Percentiles rank a stretch among this genome's conserved stretches.
Conservation (phyloP, 2,888 invertebrate species). For the Agrotis puta region DNA sequence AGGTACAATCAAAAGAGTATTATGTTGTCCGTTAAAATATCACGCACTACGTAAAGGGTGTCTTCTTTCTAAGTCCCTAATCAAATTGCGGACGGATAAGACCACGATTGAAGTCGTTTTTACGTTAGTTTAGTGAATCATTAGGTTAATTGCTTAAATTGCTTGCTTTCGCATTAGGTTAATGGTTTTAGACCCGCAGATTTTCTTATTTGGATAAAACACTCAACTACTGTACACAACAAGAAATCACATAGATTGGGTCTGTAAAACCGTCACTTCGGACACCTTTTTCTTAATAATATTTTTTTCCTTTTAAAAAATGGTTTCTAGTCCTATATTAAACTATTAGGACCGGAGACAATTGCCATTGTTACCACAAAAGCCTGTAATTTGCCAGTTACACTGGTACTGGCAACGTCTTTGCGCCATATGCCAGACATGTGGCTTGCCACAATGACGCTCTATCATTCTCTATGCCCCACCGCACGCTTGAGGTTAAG, state of each 20-base stretch:
- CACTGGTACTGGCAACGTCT: slow-evolving; percentile 69
- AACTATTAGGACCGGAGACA: slow-evolving; percentile 54
- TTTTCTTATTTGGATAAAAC: neutral
- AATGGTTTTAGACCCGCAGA: no score
- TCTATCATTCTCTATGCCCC: slow-evolving; percentile 75
- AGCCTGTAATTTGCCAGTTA: slow-evolving; percentile 75
- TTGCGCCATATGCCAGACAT: slow-evolving; percentile 84
- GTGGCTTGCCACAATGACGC: slow-evolving; percentile 70
- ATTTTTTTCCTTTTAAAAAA: slow-evolving; percentile 37
- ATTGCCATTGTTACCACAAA: slow-evolving; percentile 71
- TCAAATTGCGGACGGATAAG: no score
- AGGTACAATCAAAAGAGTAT: neutral
- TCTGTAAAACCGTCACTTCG: neutral
- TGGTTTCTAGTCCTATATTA: slow-evolving; percentile 40
- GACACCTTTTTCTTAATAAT: slow-evolving; percentile 5
- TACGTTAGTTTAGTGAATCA: no score
- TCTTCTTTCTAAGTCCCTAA: no score
- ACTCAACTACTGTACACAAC: neutral
- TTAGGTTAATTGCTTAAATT: no score
- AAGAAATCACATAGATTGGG: neutral
- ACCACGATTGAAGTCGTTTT: no score
- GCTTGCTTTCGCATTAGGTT: no score
- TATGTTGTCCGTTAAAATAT: slow-evolving; percentile 53
- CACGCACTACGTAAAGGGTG: no score
- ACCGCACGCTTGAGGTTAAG: slow-evolving; percentile 62